Evolutionary conservation across 2,113 vertebrate species (phyloP).

Genomic region (Microcebus jonahi): DNA sequence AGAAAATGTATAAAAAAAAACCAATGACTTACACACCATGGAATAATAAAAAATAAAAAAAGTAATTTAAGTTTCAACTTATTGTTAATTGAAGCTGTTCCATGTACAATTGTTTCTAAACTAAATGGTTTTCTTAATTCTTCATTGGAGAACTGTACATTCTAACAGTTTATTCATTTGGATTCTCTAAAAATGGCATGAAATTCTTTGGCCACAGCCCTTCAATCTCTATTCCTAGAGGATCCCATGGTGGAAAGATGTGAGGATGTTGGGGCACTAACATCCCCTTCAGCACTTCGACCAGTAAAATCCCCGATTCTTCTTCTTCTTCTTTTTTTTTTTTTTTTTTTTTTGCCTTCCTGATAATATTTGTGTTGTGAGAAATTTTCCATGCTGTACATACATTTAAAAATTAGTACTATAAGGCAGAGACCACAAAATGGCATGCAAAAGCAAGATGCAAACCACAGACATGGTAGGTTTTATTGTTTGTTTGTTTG

Average conservation of each 20-base stretch:
- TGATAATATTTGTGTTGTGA: not conserved
- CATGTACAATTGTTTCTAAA: not conserved
- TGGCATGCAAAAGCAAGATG: not conserved
- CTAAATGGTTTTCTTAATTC: not conserved
- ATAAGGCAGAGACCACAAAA: not conserved
- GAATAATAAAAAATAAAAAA: not conserved
- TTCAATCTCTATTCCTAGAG: not conserved
- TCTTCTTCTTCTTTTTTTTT: not conserved
- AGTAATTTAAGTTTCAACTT: not conserved
- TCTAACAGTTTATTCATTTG: not conserved
- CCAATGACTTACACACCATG: not conserved
- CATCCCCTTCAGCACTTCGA: not conserved
- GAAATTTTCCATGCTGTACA: not conserved
- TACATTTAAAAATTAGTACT: not conserved
- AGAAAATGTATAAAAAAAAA: constrained; percentile 1
- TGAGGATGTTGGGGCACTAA: accelerated
- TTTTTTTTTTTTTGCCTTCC: not conserved
- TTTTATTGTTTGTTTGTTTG: not conserved
- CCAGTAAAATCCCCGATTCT: too few species aligned
- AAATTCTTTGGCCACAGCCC: not conserved
- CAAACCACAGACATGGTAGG: not conserved
- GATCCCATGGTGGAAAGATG: accelerated
- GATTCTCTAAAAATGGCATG: not conserved
- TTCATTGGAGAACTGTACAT: not conserved
- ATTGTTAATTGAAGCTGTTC: not conserved